A percentile compares a stretch with the other conserved stretches of the same genome.
phyloP scores from a whole-genome alignment of 2,113 vertebrate genomes.

The Machaerirhynchus nigripectus region DNA sequence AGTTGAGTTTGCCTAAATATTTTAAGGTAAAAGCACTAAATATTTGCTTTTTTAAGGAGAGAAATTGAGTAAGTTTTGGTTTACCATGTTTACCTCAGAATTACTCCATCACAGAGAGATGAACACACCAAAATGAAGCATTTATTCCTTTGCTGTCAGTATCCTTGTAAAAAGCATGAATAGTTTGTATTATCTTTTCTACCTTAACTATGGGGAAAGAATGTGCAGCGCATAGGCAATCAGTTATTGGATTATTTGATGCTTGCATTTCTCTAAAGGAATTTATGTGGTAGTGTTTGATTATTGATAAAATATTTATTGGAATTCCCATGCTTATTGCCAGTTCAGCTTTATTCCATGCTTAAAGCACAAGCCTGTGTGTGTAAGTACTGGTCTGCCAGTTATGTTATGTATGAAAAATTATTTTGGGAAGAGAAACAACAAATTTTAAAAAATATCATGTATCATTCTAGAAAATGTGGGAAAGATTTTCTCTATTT shows the following conservation, averaged over 20 bases:
- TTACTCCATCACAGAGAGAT: not conserved
- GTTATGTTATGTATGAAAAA: not conserved
- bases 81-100: not conserved
- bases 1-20: not conserved
- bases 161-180: not conserved
- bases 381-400: constrained; percentile 16
- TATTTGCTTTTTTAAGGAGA: not conserved
- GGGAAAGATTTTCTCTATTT: not conserved
- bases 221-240: not conserved
- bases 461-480: not conserved
- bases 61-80: not conserved
- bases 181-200: not conserved
- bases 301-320: not conserved
- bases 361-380: not conserved
- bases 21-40: not conserved
- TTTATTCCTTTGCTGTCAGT: not conserved
- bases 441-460: not conserved
- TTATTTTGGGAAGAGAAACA: not conserved
- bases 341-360: not conserved
- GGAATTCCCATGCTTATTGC: not conserved
- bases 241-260: not conserved
- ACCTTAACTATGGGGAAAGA: not conserved
- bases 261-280: not conserved
- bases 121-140: not conserved
- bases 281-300: not conserved